These are phyloP conservation scores for Masticophis lateralis DNA, from an alignment of 2,797 vertebrate species.

Conservation along the genomic window DNA sequence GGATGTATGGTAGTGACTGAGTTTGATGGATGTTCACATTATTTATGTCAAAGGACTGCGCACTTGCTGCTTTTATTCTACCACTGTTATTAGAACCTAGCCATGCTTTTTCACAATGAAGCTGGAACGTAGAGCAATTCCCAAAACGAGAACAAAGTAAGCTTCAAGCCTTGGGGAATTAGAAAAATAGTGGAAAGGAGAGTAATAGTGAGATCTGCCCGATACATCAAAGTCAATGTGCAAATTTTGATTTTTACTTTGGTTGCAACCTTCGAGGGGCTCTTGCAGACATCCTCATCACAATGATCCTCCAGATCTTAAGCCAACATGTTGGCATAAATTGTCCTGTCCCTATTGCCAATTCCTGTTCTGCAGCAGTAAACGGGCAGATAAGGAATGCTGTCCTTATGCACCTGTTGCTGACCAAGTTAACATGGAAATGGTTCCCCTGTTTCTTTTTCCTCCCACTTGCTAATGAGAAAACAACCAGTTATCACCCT, in stretches of 20 bases:
- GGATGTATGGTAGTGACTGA: background rate
- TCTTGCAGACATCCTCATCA: background rate
- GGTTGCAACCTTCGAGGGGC: background rate
- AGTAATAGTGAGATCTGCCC: background rate
- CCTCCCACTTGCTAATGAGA: background rate
- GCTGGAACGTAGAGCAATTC: background rate
- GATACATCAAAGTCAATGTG: background rate
- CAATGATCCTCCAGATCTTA: background rate
- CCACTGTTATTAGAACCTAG: background rate
- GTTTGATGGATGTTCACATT: background rate
- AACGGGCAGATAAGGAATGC: background rate
- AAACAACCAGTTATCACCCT: background rate
- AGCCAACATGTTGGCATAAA: background rate
- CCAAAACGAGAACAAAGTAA: background rate
- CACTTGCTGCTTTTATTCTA: background rate
- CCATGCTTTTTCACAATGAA: background rate
- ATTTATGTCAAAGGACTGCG: background rate
- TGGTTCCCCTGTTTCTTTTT: background rate
- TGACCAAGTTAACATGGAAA: background rate
- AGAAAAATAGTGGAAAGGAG: background rate
- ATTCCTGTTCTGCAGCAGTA: background rate
- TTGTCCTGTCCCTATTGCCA: background rate
- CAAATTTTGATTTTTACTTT: background rate
- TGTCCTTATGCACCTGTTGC: background rate
- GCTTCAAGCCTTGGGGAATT: background rate